A percentile compares a stretch with the other conserved stretches of the same genome.
These are phyloP conservation scores for Pristionchus maxplancki DNA, from an alignment of 2,888 invertebrate species.

Conservation along the genomic window DNA sequence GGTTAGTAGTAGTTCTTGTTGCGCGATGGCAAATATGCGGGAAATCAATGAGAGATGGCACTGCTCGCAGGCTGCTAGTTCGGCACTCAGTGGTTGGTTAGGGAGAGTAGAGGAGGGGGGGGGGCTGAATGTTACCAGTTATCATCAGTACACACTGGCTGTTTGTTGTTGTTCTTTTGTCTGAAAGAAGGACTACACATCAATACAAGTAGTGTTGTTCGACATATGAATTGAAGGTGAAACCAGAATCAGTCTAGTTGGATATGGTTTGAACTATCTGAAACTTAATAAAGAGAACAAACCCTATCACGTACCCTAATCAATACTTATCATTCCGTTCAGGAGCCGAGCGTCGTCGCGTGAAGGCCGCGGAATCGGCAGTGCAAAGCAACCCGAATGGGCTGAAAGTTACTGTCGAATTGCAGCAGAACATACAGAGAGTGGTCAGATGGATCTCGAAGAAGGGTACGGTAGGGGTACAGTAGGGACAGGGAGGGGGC, in stretches of 20 bases:
- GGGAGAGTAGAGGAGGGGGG: background rate
- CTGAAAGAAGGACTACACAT: no score
- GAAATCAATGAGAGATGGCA: conserved; percentile 1
- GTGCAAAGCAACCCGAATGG: background rate
- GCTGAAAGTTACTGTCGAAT: background rate
- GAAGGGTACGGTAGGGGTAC: background rate
- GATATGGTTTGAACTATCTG: no score
- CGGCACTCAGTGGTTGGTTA: conserved; percentile 9
- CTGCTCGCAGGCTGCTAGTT: background rate
- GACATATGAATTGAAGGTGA: no score
- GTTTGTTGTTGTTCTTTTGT: no score
- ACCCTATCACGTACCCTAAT: background rate
- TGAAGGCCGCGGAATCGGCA: background rate
- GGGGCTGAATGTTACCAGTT: no score
- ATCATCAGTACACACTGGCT: no score
- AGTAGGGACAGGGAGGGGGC: background rate
- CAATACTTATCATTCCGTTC: background rate
- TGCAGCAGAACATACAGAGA: background rate
- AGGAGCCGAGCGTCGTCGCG: conserved; percentile 24
- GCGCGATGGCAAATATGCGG: no score
- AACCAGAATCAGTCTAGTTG: no score
- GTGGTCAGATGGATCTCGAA: background rate
- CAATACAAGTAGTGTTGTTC: no score
- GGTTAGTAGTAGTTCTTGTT: no score
- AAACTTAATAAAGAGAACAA: no score